Base-by-base conservation (phyloP, 2,113 vertebrate genomes). In the Ceyx cyanopectus region DNA sequence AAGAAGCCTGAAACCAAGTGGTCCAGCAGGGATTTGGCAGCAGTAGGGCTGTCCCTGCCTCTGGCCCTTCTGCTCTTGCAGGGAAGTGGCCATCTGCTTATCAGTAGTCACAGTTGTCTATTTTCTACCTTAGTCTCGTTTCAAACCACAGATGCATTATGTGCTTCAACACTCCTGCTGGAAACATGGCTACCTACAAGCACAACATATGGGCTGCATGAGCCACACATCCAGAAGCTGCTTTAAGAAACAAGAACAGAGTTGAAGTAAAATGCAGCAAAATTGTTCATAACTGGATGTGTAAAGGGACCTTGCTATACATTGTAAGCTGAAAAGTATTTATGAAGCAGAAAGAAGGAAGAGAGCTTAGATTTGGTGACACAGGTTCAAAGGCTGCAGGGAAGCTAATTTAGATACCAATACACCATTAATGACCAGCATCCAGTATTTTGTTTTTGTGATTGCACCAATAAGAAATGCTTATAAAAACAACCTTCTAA, bases 111-210 rank as follows among this genome's bases (percentile, higher is more conserved):
- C 15, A 15, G 32, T 32, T 41, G 21, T 51, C 58, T n/a, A 29
- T 66, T 70, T 70, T 76, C 51, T 48, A 29, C 32, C 26, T 51
- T 43, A 34, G 58, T 43, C 58, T 43, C 45, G 37, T 77, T 76
- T 60, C 40, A 66, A 66, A 61, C 26, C 37, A 22, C 62, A 43
- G 41, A 56, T 12, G 26, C 21, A 29, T 19, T 34, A 32, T 30
- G 62, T 85, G 37, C 21, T 34, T 48, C 30, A 53, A 16, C 40
- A n/a, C 3, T 0, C 2, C 0, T 19, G 19, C 34, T 43, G 41
- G 50, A 62, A 51, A 80, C 41, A n/a, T 5, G 21, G 21, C 54
- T 63, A 5, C 6, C 0, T 14, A 10, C 1, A 0, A 82, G 45
- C n/a, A 26, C 75, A 22, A 12, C 48, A 75, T 54, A 61, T 30